Conservation (phyloP, 2,888 invertebrate genomes). For the Philhelius pedissequus region DNA sequence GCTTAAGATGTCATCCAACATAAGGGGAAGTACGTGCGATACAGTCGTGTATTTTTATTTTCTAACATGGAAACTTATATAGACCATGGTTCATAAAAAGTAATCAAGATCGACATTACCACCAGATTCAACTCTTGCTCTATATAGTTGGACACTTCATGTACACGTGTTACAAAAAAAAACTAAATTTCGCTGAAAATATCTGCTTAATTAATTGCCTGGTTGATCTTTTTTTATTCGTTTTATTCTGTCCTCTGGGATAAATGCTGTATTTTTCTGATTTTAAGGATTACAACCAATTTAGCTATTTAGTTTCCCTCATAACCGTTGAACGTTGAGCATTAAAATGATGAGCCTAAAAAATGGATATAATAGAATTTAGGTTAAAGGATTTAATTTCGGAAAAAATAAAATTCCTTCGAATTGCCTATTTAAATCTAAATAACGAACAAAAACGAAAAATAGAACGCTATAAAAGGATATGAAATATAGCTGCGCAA, state of each 20-base stretch:
- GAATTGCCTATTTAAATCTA: not conserved
- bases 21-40: no score
- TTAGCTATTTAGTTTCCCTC: not conserved
- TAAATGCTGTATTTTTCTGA: constrained; percentile 42
- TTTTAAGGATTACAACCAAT: constrained; percentile 40
- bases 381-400: not conserved
- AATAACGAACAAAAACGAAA: not conserved
- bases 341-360: not conserved
- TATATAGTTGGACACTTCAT: not conserved
- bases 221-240: constrained; percentile 42
- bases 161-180: not conserved
- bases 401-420: not conserved
- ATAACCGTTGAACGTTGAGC: not conserved
- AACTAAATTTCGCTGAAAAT: constrained; percentile 53
- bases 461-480: not conserved
- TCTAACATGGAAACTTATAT: no score
- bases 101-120: no score
- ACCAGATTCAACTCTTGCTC: not conserved
- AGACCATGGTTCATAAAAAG: no score
- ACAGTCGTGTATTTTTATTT: no score
- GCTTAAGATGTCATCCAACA: no score
- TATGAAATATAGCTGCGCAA: not conserved
- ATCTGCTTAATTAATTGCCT: constrained; percentile 59
- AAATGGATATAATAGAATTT: not conserved
- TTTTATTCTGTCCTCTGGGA: not conserved